Base-by-base conservation (phyloP, 2,797 vertebrate genomes). In the Sebastes cheni region DNA sequence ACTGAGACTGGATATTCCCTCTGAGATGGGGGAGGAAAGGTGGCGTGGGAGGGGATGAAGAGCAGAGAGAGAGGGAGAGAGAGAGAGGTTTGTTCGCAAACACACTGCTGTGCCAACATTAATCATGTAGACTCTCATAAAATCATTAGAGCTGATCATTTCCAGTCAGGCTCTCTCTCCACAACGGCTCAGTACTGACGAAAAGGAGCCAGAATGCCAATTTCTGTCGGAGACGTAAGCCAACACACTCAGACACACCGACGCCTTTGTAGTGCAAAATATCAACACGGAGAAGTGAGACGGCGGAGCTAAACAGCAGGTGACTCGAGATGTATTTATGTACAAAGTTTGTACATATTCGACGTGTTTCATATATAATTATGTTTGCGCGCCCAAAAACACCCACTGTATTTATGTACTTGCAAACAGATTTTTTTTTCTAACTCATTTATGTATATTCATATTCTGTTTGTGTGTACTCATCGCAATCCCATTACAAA, bases 131-230 rank as follows among this genome's bases (percentile, higher is more conserved):
- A 87, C 90, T 89, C 90, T 93, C 87, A 88, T 88, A 91, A 93
- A 94, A 93, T 93, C 93, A 94, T 94, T 93, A 94, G 90, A 91
- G 92, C 87, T 82, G 90, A 92, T 94, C 90, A 92, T 90, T 91
- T 59, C 36, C 90, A 88, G 87, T 90, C 90, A 89, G 84, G 62
- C 80, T 82, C 81, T 81, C 81, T 82, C 81, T 82, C 82, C 79
- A 81, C 84, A 75, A 79, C 39, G 67, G 78, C 75, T 91, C 85
- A 30, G 70, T 20, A 2, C 78, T 56, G 86, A 86, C 74, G 66
- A 85, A 79, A 88, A 84, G 80, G 69, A 64, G 77, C 14, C 52
- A 86, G 79, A 65, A 88, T 79, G 88, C 85, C 90, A 88, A 84
- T 84, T 93, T 83, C 58, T 82, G 72, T 69, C 30, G 8, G 81